A percentile compares a stretch with the other conserved stretches of the same genome.
These are phyloP conservation scores for Agapornis canus DNA, from an alignment of 2,797 vertebrate genomes.

Conservation along the genomic window DNA sequence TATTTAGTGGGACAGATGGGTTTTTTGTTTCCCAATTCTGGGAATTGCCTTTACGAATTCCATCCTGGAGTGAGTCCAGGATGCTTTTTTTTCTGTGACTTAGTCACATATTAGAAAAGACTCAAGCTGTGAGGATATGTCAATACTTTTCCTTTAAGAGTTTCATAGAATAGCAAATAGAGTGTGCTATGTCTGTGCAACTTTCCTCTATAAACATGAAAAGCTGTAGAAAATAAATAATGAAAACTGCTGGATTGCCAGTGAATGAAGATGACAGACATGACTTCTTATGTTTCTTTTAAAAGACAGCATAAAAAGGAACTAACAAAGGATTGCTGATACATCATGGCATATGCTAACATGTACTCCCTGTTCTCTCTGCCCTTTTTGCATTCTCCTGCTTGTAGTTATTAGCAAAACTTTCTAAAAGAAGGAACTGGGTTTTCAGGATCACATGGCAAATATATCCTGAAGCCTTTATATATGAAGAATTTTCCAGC, in stretches of 20 bases:
- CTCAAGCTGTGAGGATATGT: background rate
- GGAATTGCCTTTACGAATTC: background rate
- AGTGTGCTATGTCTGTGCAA: background rate
- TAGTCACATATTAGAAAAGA: background rate
- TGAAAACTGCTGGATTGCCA: background rate
- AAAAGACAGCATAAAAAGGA: background rate
- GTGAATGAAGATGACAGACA: background rate
- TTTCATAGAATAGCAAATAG: background rate
- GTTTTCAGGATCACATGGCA: background rate
- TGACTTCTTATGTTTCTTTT: background rate
- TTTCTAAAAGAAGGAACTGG: background rate
- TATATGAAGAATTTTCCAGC: background rate
- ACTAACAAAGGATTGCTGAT: background rate
- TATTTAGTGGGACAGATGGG: background rate
- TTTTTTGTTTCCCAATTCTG: background rate
- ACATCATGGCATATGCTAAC: background rate
- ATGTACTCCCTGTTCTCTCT: background rate
- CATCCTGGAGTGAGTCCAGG: background rate
- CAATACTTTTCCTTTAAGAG: background rate
- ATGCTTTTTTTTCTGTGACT: background rate
- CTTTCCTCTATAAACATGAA: background rate
- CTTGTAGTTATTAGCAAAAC: background rate
- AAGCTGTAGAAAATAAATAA: background rate
- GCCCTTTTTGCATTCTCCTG: background rate
- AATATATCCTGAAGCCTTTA: background rate